Percentiles rank a stretch among this genome's conserved stretches.
These are phyloP conservation scores for Pterostichus niger DNA, from an alignment of 2,888 invertebrate species.

Conservation along the genomic window DNA sequence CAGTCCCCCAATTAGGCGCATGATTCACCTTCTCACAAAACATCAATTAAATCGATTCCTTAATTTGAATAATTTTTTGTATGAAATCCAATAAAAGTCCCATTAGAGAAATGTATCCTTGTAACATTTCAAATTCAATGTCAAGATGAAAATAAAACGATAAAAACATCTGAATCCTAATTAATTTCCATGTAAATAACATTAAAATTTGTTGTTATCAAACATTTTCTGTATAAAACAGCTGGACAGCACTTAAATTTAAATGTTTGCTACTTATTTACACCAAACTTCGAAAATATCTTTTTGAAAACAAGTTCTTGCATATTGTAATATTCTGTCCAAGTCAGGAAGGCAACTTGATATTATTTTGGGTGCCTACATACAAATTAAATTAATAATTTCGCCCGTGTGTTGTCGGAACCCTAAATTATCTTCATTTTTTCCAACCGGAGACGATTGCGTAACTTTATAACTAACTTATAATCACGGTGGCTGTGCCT, in stretches of 20 bases:
- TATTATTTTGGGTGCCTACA: slow-evolving; percentile 11
- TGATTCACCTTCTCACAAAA: no score
- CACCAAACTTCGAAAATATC: not conserved
- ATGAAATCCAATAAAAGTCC: no score
- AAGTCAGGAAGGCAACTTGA: not conserved
- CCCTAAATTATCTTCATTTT: slow-evolving; percentile 6
- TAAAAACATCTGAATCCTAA: no score
- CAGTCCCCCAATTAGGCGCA: no score
- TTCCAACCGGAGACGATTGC: not conserved
- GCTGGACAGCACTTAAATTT: not conserved
- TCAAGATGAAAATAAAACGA: no score
- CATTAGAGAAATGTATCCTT: no score
- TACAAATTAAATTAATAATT: slow-evolving; percentile 32
- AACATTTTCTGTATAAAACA: not conserved
- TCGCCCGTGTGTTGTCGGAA: slow-evolving; percentile 2
- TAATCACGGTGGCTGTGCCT: not conserved
- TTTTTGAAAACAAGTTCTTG: not conserved
- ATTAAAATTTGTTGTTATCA: not conserved
- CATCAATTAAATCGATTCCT: no score
- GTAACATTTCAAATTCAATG: no score
- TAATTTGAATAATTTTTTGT: no score
- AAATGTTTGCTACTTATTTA: not conserved
- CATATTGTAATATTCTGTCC: not conserved
- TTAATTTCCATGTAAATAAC: not conserved
- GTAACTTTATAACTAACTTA: slow-evolving; percentile 29